Conservation (phyloP, 2,888 invertebrate genomes). For the Eretmocerus hayati region DNA sequence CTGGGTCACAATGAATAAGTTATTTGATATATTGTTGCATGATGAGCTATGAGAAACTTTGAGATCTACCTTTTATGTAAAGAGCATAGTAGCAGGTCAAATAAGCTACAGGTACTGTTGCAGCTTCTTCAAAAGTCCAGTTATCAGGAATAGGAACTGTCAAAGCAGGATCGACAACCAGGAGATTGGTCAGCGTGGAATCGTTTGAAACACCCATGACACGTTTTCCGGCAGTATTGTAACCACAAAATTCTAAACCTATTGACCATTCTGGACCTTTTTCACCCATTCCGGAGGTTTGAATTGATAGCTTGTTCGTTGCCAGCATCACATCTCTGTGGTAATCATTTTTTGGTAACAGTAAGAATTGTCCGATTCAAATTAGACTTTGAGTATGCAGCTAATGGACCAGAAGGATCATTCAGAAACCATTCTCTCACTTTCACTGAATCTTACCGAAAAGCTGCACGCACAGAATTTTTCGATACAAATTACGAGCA, state of each 20-base stretch:
- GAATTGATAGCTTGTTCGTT: slow-evolving; percentile 79
- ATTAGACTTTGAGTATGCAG: too few species aligned
- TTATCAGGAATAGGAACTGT: slow-evolving; percentile 53
- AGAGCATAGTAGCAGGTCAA: slow-evolving; percentile 57
- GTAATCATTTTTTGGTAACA: background rate
- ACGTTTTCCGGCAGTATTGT: slow-evolving; percentile 45
- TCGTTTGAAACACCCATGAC: slow-evolving; percentile 45
- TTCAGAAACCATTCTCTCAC: too few species aligned
- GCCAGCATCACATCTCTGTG: slow-evolving; percentile 88
- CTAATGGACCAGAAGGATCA: too few species aligned
- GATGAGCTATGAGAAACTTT: too few species aligned
- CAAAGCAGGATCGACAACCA: slow-evolving; percentile 48
- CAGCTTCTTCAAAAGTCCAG: slow-evolving; percentile 60
- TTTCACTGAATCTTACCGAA: too few species aligned
- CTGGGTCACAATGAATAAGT: too few species aligned
- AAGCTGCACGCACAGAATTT: too few species aligned
- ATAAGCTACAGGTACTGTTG: slow-evolving; percentile 61
- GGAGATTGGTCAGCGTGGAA: slow-evolving; percentile 50
- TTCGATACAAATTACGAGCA: too few species aligned
- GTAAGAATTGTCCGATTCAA: too few species aligned
- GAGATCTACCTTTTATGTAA: slow-evolving; percentile 49
- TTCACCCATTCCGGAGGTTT: slow-evolving; percentile 65
- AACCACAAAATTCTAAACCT: slow-evolving; percentile 65
- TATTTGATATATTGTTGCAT: too few species aligned
- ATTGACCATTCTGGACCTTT: slow-evolving; percentile 58